Conservation (phyloP, 2,797 vertebrate species). For the Intellagama lesueurii region DNA sequence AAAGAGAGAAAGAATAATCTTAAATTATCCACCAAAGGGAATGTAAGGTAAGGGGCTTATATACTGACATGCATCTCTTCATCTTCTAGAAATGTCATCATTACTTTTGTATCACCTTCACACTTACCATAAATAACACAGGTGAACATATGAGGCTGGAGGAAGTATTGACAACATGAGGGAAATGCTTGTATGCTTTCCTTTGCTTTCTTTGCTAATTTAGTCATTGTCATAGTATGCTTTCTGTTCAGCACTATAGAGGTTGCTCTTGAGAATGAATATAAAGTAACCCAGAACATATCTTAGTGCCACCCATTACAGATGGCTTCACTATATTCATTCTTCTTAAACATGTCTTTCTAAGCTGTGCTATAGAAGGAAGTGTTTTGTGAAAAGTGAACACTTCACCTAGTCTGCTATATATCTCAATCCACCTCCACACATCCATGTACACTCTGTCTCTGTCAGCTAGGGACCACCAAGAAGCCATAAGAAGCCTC, state of each 20-base stretch:
- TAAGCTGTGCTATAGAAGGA: not conserved
- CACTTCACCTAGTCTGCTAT: not conserved
- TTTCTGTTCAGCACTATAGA: not conserved
- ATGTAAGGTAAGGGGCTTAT: conserved; percentile 33
- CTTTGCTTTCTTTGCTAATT: not conserved
- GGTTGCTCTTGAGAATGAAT: not conserved
- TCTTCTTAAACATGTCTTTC: not conserved
- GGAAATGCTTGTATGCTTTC: not conserved
- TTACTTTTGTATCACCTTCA: conserved; percentile 15
- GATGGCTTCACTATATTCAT: not conserved
- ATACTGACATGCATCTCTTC: conserved; percentile 42
- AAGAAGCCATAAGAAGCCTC: not conserved
- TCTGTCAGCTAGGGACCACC: not conserved
- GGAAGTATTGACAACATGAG: conserved; percentile 14
- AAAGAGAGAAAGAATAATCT: conserved; percentile 59
- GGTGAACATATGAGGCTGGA: not conserved
- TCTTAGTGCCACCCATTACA: not conserved
- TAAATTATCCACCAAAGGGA: conserved; percentile 58
- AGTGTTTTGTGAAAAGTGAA: not conserved
- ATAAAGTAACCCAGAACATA: not conserved
- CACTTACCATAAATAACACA: conserved; percentile 20
- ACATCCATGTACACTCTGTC: not conserved
- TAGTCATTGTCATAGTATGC: not conserved
- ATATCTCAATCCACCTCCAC: not conserved
- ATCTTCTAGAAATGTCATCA: conserved; percentile 51